Evolutionary conservation across 2,797 vertebrate genomes (phyloP).

Genomic region (Cephalopachus bancanus): DNA sequence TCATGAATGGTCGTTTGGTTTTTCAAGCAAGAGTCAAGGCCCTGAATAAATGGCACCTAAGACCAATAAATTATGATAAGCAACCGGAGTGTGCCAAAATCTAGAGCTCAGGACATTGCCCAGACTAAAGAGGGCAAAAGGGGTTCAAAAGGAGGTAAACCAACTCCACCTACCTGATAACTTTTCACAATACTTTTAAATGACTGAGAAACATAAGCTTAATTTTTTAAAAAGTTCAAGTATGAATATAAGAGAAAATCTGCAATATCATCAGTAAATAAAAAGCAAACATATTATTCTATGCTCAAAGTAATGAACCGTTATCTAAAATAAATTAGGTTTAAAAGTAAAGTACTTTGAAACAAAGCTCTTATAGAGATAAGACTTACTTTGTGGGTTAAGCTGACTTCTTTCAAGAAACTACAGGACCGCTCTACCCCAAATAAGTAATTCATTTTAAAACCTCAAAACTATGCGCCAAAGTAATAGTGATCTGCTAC

Average conservation of each 20-base stretch:
- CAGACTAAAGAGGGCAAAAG: background rate
- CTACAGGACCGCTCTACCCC: background rate
- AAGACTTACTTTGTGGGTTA: conserved; percentile 20
- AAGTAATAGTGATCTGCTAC: background rate
- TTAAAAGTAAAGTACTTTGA: conserved; percentile 36
- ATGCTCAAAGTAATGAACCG: background rate
- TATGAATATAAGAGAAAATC: conserved; percentile 43
- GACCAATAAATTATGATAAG: background rate
- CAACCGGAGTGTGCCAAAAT: background rate
- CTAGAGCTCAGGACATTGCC: background rate
- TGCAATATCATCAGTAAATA: conserved; percentile 16
- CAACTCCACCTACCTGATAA: background rate
- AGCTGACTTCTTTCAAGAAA: conserved; percentile 53
- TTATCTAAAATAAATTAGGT: conserved; percentile 45
- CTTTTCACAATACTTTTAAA: background rate
- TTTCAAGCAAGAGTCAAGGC: background rate
- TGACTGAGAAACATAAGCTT: conserved; percentile 14
- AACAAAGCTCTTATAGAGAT: background rate
- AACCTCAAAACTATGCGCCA: conserved; percentile 18
- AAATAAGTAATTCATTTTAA: conserved; percentile 51
- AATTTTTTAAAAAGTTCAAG: conserved; percentile 1
- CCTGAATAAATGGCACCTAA: background rate
- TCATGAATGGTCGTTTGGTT: background rate
- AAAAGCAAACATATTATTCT: conserved; percentile 6
- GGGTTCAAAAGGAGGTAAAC: background rate